phyloP scores from a whole-genome alignment of 2,113 vertebrate genomes.

The Cephalopterus ornatus region DNA sequence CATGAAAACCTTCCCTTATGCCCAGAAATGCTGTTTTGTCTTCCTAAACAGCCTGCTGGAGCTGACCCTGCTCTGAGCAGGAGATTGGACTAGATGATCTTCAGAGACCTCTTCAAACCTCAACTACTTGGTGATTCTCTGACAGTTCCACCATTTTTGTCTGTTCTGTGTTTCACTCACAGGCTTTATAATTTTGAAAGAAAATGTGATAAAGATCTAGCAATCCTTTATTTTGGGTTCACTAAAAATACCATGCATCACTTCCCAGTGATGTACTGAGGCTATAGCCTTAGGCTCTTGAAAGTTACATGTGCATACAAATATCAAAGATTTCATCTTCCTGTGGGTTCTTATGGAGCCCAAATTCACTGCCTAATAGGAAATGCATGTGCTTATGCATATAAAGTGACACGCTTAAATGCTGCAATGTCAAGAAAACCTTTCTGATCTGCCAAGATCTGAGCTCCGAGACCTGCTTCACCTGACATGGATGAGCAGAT shows the following conservation, averaged over 20 bases:
- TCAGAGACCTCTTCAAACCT: neutral
- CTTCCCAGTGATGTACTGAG: neutral
- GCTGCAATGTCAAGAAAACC: neutral
- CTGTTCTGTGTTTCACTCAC: neutral
- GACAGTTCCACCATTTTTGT: neutral
- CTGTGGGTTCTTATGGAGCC: neutral
- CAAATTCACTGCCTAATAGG: neutral
- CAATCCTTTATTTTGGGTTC: neutral
- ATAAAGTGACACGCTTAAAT: neutral
- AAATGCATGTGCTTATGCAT: neutral
- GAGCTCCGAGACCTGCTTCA: neutral
- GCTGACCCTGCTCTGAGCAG: neutral
- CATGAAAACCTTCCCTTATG: neutral
- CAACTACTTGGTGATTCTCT: neutral
- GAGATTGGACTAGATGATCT: neutral
- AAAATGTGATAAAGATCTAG: neutral
- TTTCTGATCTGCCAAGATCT: neutral
- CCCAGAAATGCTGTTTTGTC: neutral
- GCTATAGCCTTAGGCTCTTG: neutral
- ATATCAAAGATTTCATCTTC: neutral
- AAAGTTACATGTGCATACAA: neutral
- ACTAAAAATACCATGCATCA: neutral
- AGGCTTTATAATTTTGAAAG: neutral
- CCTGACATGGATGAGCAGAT: neutral
- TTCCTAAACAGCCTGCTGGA: neutral